phyloP scores from a whole-genome alignment of 1,140 invertebrate species.

The Mercenaria mercenaria region DNA sequence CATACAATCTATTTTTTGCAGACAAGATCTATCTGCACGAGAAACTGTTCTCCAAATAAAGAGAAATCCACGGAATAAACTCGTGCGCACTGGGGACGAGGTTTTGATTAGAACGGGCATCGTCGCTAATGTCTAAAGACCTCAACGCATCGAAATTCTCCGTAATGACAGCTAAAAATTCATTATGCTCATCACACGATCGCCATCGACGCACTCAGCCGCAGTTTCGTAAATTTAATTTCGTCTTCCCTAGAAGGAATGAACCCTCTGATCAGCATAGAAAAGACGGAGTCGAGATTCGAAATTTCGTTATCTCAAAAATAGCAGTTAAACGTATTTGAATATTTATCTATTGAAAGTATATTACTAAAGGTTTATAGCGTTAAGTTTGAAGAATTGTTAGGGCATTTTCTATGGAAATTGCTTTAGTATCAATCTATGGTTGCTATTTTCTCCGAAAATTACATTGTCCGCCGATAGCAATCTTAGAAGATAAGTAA shows the following conservation, averaged over 20 bases:
- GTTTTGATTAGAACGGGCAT: slow-evolving; percentile 80
- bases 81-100: background rate
- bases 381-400: slow-evolving; percentile 66
- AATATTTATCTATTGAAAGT: slow-evolving; percentile 66
- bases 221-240: slow-evolving; percentile 65
- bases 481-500: background rate
- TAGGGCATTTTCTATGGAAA: slow-evolving; percentile 62
- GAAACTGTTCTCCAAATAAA: background rate
- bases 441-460: slow-evolving; percentile 51
- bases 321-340: slow-evolving; percentile 69
- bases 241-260: slow-evolving; percentile 48
- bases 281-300: slow-evolving; percentile 54
- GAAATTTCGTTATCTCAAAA: slow-evolving; percentile 66
- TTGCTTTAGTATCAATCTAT: slow-evolving; percentile 68
- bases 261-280: slow-evolving; percentile 18
- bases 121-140: slow-evolving; percentile 81
- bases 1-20: no score
- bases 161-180: slow-evolving; percentile 75
- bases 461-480: slow-evolving; percentile 60
- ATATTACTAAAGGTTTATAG: slow-evolving; percentile 65
- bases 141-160: slow-evolving; percentile 54
- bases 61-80: background rate
- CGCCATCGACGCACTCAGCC: slow-evolving; percentile 58
- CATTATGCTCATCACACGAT: slow-evolving; percentile 62
- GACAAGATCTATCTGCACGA: no score